These are phyloP conservation scores for Sarcoramphus papa DNA, from an alignment of 2,797 vertebrate species.

Conservation along the genomic window DNA sequence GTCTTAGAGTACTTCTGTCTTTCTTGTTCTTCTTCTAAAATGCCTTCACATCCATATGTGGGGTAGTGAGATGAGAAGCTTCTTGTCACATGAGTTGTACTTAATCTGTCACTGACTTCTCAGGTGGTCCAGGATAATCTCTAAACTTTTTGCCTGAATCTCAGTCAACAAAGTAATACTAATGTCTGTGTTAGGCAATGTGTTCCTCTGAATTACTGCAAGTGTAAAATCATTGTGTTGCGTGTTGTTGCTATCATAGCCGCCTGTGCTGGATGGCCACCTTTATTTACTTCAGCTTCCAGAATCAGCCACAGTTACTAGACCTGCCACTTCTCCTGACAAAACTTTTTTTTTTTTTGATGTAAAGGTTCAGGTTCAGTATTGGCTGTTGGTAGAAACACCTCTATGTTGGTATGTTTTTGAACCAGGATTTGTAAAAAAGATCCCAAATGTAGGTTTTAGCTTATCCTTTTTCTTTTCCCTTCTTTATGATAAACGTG, in stretches of 20 bases:
- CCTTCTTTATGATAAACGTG: not conserved
- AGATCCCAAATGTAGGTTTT: not conserved
- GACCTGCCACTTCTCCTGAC: not conserved
- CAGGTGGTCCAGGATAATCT: not conserved
- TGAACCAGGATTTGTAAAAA: not conserved
- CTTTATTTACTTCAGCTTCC: not conserved
- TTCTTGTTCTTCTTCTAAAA: not conserved
- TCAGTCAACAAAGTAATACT: not conserved
- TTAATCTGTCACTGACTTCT: not conserved
- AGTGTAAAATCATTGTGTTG: not conserved
- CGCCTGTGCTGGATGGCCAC: rapidly evolving
- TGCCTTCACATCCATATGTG: not conserved
- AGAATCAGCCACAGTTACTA: not conserved
- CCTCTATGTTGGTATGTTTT: not conserved
- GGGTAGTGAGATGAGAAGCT: not conserved
- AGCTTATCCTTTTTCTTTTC: not conserved
- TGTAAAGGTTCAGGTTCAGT: not conserved
- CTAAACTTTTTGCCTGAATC: not conserved
- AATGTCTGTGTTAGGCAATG: not conserved
- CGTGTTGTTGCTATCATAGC: not conserved
- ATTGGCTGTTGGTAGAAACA: not conserved
- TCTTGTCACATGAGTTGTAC: not conserved
- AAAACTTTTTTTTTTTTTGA: not conserved
- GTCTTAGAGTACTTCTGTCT: not conserved
- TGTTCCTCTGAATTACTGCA: not conserved